These are phyloP conservation scores for Lonchura striata DNA, from an alignment of 2,113 vertebrate genomes.

Conservation along the genomic window DNA sequence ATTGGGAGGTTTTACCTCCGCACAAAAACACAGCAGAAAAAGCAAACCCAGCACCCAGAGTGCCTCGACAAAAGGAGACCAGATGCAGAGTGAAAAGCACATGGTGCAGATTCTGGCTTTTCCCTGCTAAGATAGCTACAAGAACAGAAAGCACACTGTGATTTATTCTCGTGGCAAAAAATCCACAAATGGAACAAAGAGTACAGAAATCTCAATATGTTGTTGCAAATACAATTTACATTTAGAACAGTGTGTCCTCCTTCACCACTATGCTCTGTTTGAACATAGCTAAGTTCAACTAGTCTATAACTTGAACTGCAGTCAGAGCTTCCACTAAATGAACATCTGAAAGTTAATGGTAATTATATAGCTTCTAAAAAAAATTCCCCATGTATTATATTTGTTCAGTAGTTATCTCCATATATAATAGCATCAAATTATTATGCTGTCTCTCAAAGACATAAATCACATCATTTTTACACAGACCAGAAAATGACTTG, in stretches of 20 bases:
- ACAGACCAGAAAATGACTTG: slow-evolving; percentile 29
- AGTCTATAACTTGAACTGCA: slow-evolving; percentile 31
- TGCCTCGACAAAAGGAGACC: neutral
- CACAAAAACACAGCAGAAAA: neutral
- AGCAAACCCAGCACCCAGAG: neutral
- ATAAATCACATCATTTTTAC: slow-evolving; percentile 5
- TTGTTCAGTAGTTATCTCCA: slow-evolving; percentile 1
- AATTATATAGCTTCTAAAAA: slow-evolving; percentile 1
- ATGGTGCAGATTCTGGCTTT: slow-evolving; percentile 18
- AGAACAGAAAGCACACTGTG: slow-evolving; percentile 50
- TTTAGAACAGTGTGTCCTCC: slow-evolving; percentile 44
- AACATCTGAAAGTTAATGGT: slow-evolving; percentile 34
- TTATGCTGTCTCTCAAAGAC: slow-evolving; percentile 36
- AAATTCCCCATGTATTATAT: neutral
- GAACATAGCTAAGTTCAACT: neutral
- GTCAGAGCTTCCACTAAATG: slow-evolving; percentile 28
- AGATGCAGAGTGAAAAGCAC: slow-evolving; percentile 33
- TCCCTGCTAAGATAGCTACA: slow-evolving; percentile 1
- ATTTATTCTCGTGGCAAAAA: slow-evolving; percentile 58
- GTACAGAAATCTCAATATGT: slow-evolving; percentile 63
- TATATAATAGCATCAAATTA: slow-evolving; percentile 52
- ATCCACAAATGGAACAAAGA: slow-evolving; percentile 39
- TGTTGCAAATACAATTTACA: slow-evolving; percentile 64
- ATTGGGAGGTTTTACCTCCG: neutral
- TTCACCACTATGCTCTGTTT: neutral